phyloP scores from a whole-genome alignment of 2,888 invertebrate genomes.

The Ceratothoa steindachneri region DNA sequence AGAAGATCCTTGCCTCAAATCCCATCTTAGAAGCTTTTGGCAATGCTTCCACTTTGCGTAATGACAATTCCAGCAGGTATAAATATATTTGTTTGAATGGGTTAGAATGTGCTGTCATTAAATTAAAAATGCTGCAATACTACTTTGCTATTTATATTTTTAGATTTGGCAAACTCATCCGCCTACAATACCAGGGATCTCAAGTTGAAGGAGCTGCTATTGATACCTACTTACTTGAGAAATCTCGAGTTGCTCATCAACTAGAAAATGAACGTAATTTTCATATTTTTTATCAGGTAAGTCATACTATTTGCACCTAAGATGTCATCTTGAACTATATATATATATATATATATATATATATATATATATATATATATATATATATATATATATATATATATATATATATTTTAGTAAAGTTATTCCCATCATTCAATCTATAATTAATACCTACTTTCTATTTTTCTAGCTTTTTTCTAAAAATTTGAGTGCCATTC shows the following conservation, averaged over 20 bases:
- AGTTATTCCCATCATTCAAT: too few species aligned
- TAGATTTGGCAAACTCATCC: conserved; percentile 55
- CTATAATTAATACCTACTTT: too few species aligned
- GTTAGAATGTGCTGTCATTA: too few species aligned
- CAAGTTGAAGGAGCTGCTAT: conserved; percentile 53
- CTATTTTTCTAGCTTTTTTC: neutral
- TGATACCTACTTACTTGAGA: conserved; percentile 54
- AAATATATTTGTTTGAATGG: neutral
- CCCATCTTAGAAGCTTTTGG: conserved; percentile 52
- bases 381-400: too few species aligned
- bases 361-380: too few species aligned
- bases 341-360: too few species aligned
- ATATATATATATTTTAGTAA: too few species aligned
- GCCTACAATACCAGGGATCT: conserved; percentile 52
- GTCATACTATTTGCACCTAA: too few species aligned
- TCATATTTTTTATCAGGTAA: conserved; percentile 55
- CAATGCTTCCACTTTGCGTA: conserved; percentile 54
- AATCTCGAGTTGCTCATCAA: conserved; percentile 53
- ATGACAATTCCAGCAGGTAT: conserved; percentile 52
- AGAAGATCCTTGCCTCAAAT: conserved; percentile 51
- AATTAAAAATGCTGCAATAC: too few species aligned
- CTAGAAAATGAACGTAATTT: conserved; percentile 53
- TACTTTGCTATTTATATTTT: too few species aligned
- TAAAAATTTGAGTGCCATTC: neutral
- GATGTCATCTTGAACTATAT: too few species aligned